Base-by-base conservation (phyloP, 2,888 invertebrate species). In the Abscondita cerata region DNA sequence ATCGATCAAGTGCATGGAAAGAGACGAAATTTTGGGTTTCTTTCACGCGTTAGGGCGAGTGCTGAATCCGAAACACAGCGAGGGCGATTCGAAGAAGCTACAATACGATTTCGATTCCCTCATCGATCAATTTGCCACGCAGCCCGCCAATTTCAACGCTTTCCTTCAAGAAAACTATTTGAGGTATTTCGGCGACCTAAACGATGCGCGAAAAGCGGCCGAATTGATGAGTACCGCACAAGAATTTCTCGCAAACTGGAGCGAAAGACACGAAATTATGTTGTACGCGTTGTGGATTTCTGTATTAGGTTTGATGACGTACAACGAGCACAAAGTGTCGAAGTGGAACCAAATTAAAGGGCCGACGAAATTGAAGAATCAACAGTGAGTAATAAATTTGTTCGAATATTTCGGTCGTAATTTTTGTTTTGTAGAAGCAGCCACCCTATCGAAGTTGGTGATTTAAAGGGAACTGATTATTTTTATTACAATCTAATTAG, bases 161-260 rank as follows among this genome's bases (percentile, higher is more conserved):
- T 91, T 92, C 72, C 78, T 92, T 15, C 87, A 88, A 75, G 89
- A 91, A 72, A 92, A 93, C 80, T 92, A 90, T 79, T 76, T 90
- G 18, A 76, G 75, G 20, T 92, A 93, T 73, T 90, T 89, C 73
- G 83, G 85, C 0, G 83, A 84, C 56, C 84, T 92, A 15, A 85
- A 88, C 33, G 86, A 89, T 69, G 81, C 84, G 0, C 81, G 83
- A 16, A 78, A 80, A 55, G 90, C 90, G 1, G 81, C 87, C 0
- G 84, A 89, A 52, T 85, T 86, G 56, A 79, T 95, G 36, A 92
- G 93, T 74, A 81, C 87, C 56, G 85, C 90, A 0, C 92, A 93
- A 72, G 81, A 82, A 38, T 82, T 94, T 74, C 80, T 89, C 25
- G 82, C 84, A 11, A 86, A 87, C 75, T 84, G 91, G 92, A 80